These are phyloP conservation scores for Pentamera pediparva DNA, from an alignment of 53 echinoderm and acorn worm genomes.

Conservation along the genomic window DNA sequence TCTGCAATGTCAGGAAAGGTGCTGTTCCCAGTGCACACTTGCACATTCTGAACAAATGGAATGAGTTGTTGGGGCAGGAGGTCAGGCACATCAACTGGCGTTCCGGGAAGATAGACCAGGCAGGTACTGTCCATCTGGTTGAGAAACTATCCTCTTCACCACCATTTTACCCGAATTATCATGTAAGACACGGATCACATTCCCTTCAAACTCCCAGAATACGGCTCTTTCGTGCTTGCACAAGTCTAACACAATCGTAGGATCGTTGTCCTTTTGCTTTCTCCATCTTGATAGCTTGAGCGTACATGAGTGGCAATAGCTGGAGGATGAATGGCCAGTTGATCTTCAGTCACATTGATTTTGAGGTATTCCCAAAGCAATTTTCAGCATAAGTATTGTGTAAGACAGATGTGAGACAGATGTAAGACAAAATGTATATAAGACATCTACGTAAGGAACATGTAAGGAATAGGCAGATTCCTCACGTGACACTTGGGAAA, in stretches of 20 bases:
- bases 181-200: background rate
- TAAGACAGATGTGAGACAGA: too few relatives aligned
- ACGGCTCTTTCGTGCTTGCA: background rate
- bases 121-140: too few relatives aligned
- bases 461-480: too few relatives aligned
- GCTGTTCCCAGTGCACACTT: background rate
- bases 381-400: too few relatives aligned
- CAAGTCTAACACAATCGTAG: background rate
- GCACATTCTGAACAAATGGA: too few relatives aligned
- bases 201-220: background rate
- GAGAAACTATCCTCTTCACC: background rate
- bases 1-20: background rate
- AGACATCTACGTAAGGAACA: too few relatives aligned
- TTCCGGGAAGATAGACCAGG: constrained; percentile 10
- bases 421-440: too few relatives aligned
- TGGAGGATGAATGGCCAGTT: background rate
- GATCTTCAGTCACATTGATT: background rate
- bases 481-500: too few relatives aligned
- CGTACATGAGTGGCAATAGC: background rate
- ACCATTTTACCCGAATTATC: background rate
- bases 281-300: background rate
- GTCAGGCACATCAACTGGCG: too few relatives aligned
- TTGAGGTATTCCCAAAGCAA: too few relatives aligned
- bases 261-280: background rate
- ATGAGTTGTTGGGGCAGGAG: too few relatives aligned